These are phyloP conservation scores for Gastrophysa polygoni DNA, from an alignment of 2,888 invertebrate genomes.

Conservation along the genomic window DNA sequence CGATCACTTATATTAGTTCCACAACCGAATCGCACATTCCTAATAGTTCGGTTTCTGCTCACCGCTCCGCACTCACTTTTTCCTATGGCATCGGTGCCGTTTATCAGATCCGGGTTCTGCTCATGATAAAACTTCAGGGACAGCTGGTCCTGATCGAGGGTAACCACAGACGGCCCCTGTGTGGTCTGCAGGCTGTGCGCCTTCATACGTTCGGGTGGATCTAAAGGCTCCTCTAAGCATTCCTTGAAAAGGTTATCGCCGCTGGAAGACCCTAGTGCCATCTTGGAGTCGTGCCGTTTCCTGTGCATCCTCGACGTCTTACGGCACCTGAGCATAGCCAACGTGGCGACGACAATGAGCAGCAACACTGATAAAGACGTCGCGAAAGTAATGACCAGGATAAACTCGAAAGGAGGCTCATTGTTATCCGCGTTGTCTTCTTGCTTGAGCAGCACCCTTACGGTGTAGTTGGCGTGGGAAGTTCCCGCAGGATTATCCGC, in stretches of 20 bases:
- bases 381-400: constrained; percentile 72
- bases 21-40: constrained; percentile 25
- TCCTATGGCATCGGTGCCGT: constrained; percentile 71
- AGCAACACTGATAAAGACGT: constrained; percentile 69
- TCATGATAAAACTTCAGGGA: constrained; percentile 63
- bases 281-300: constrained; percentile 62
- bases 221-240: constrained; percentile 48
- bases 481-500: constrained; percentile 86
- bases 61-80: constrained; percentile 33
- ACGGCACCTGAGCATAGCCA: constrained; percentile 63
- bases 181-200: not conserved
- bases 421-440: constrained; percentile 35
- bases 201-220: not conserved
- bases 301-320: constrained; percentile 56
- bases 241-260: constrained; percentile 52
- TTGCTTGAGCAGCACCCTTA: constrained; percentile 76
- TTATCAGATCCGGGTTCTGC: constrained; percentile 81
- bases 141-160: constrained; percentile 8
- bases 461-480: constrained; percentile 79
- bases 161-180: constrained; percentile 9
- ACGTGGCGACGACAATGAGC: constrained; percentile 69
- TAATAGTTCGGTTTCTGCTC: constrained; percentile 28
- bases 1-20: constrained; percentile 52
- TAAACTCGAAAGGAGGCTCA: constrained; percentile 64
- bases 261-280: constrained; percentile 57